Base-by-base conservation (phyloP, 2,797 vertebrate species). In the Arnoldichthys spilopterus region DNA sequence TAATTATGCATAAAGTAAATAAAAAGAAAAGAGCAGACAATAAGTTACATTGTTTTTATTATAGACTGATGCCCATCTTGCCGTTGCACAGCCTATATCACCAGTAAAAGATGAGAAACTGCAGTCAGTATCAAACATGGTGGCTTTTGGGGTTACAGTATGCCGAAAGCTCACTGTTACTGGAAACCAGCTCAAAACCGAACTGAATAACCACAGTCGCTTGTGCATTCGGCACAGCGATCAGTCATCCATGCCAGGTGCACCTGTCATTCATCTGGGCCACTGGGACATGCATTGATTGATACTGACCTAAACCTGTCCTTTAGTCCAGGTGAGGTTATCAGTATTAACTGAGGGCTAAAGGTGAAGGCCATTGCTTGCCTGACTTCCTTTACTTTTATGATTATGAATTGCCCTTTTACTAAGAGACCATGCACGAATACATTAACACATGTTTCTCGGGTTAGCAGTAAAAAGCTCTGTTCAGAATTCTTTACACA, bases 381-480 rank as follows among this genome's bases (percentile, higher is more conserved):
- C 11, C 47, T 3, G 6, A 40, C 12, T 82, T 69, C 1, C 18
- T 61, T 26, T 61, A 49, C 53, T 49, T 68, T 16, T 32, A 76
- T 24, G 16, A 56, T 51, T 70, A 16, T 49, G 28, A 6, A 9
- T 34, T 54, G 58, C 63, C 63, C 24, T 77, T 40, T 69, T 73
- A 77, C 66, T 9, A 6, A 34, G 61, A 7, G 32, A 62, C 2
- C 34, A 12, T 9, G 66, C 11, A 18, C 45, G 24, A 45, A 62
- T 68, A 12, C 12, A 24, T 56, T 56, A 56, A 12, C 22, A 24
- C 53, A 56, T 3, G 34, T 51, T 73, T 30, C 16, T 8, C 12
- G 16, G 45, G 61, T 68, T 28, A 63, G 45, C 56, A 49, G 61
- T 68, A 54, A 61, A n/a, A 70, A 51, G 54, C 40, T 4, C 53